Evolutionary conservation across 2,888 invertebrate species (phyloP).

Genomic region (Sinelater perroti): DNA sequence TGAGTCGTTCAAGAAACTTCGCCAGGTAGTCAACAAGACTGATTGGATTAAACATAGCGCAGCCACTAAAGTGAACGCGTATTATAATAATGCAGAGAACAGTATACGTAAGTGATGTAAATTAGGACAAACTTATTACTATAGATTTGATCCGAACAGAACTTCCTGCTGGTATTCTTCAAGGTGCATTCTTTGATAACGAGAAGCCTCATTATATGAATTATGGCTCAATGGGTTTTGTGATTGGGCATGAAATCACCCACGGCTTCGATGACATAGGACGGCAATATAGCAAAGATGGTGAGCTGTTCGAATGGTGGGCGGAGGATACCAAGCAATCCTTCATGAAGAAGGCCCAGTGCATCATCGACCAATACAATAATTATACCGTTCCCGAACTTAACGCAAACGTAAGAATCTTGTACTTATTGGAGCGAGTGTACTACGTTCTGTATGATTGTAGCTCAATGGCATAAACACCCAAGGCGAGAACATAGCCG

Average conservation of each 20-base stretch:
- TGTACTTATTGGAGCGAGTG: no score
- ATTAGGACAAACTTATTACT: background rate
- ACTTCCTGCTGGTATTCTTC: constrained; percentile 81
- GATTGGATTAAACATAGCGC: constrained; percentile 77
- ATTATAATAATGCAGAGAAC: constrained; percentile 64
- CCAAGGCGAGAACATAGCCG: constrained; percentile 30
- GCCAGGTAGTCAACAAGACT: constrained; percentile 62
- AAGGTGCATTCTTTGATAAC: constrained; percentile 85
- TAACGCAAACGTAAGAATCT: constrained; percentile 64
- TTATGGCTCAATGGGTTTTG: constrained; percentile 84
- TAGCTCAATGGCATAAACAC: constrained; percentile 23
- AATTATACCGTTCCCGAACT: constrained; percentile 80
- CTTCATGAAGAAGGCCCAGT: constrained; percentile 80
- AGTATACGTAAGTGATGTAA: constrained; percentile 64
- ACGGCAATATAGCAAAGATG: constrained; percentile 21
- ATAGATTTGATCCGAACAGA: constrained; percentile 17
- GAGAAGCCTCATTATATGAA: constrained; percentile 87
- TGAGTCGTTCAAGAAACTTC: constrained; percentile 51
- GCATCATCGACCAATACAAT: constrained; percentile 89
- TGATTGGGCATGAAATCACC: constrained; percentile 87
- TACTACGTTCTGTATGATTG: background rate
- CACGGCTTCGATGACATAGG: constrained; percentile 74
- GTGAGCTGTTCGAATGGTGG: constrained; percentile 58
- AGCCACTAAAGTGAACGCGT: constrained; percentile 73
- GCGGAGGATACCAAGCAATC: constrained; percentile 81